Evolutionary conservation across 2,113 vertebrate species (phyloP), one percentile per base, ranked within the genome.

Genomic region (Corynorhinus townsendii): DNA sequence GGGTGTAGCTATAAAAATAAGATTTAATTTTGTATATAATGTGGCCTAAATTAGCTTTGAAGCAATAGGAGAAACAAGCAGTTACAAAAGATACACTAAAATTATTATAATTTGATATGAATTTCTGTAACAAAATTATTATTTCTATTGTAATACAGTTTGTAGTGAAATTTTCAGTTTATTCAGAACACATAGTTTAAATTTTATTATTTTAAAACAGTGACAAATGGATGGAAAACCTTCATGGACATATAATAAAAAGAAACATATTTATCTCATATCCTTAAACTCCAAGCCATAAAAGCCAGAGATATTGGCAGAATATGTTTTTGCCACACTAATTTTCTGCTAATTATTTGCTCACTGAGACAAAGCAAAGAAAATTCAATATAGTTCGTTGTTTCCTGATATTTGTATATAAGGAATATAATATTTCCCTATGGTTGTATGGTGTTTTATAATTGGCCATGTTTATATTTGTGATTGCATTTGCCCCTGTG

Each of bases 1-100:
- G 98, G 98, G 98, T 98, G 98, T 98, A 98, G 98, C 98, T 98
- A 98, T 98, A 98, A 98, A 98, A 98, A 97, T 98, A 98, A 98
- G 98, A 98, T 98, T 99, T 98, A 99, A 99, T 98, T 98, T 98
- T 98, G 98, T 98, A 98, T 98, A 98, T 98, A 98, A 98, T 98
- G 98, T 98, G 97, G 97, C 97, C 98, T 98, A 98, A 99, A 98
- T 98, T 98, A 98, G 98, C 97, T 98, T 98, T 98, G 98, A 98
- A 98, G 98, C 98, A 98, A 98, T 98, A 98, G 98, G 92, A 98
- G 98, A 97, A 98, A 97, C 98, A 98, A 79, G 96, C 97, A 97
- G 98, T 97, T 98, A 96, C 97, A 97, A 98, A 96, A 98, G 98
- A 98, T 97, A 97, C 96, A 95, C 93, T 97, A 95, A 98, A 98